These are phyloP conservation scores for Sandelia bainsii DNA, from an alignment of 2,797 vertebrate species.

Conservation along the genomic window DNA sequence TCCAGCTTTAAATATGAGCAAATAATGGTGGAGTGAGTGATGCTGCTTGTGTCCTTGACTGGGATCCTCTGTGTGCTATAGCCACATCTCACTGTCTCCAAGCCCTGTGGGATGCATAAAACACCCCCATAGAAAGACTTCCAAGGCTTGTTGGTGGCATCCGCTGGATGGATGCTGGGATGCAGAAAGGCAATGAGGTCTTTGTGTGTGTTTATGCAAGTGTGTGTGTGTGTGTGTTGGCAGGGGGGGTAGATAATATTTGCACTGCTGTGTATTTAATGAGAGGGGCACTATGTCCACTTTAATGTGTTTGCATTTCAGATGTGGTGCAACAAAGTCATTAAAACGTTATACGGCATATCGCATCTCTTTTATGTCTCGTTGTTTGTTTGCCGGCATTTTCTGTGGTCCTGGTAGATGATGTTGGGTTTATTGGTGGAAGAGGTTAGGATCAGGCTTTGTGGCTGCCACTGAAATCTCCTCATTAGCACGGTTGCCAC, in stretches of 20 bases:
- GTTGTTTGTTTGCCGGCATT: conserved; percentile 52
- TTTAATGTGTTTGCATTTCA: conserved; percentile 75
- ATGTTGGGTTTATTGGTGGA: conserved; percentile 36
- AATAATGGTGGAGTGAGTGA: conserved; percentile 83
- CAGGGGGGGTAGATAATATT: conserved; percentile 54
- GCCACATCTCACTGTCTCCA: conserved; percentile 78
- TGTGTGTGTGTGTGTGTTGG: conserved; percentile 30
- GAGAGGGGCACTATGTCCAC: conserved; percentile 65
- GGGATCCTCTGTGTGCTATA: conserved; percentile 79
- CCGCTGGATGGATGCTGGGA: conserved; percentile 64
- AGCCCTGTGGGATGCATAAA: conserved; percentile 76
- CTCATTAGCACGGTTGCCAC: conserved; percentile 46
- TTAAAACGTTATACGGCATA: conserved; percentile 59
- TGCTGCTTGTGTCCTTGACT: conserved; percentile 83
- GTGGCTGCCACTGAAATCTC: conserved; percentile 58
- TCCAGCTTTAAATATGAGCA: conserved; percentile 82
- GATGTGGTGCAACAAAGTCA: conserved; percentile 69
- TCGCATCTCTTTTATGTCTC: conserved; percentile 66
- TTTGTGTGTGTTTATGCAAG: conserved; percentile 65
- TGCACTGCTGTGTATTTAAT: conserved; percentile 71
- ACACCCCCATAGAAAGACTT: conserved; percentile 73
- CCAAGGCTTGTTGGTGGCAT: conserved; percentile 74
- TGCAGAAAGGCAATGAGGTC: conserved; percentile 65
- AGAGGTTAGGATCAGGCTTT: conserved; percentile 47
- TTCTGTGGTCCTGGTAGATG: conserved; percentile 36